These are phyloP conservation scores for Limanda limanda DNA, from an alignment of 2,113 vertebrate genomes.

Conservation along the genomic window DNA sequence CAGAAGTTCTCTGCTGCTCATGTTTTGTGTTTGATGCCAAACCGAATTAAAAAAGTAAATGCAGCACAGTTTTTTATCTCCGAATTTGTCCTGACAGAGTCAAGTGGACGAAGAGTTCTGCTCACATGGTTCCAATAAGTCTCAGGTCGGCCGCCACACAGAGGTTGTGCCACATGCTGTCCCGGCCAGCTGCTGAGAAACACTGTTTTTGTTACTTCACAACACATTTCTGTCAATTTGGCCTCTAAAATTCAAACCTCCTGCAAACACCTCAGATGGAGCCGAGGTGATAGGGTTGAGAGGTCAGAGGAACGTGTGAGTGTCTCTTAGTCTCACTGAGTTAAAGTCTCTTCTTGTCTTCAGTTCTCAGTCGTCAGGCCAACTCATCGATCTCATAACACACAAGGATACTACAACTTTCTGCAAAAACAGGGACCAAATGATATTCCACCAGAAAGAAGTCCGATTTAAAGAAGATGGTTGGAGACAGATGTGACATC, in stretches of 20 bases:
- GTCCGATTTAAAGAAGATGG: constrained; percentile 23
- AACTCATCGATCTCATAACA: constrained; percentile 41
- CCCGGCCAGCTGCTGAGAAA: constrained; percentile 47
- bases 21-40: not conserved
- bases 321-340: not conserved
- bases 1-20: not conserved
- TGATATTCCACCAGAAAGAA: constrained; percentile 20
- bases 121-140: constrained; percentile 70
- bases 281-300: not conserved
- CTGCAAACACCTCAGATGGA: not conserved
- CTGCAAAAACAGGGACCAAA: constrained; percentile 1
- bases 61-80: not conserved
- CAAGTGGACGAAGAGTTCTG: constrained; percentile 34
- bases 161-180: constrained; percentile 63
- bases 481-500: constrained; percentile 43
- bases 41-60: too few species aligned
- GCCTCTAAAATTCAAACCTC: constrained; percentile 32
- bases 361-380: not conserved
- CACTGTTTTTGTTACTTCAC: not conserved
- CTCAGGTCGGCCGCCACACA: constrained; percentile 45
- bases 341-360: not conserved
- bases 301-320: not conserved
- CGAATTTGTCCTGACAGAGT: not conserved
- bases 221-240: constrained; percentile 9
- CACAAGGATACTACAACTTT: constrained; percentile 12